phyloP scores from a whole-genome alignment of 2,797 vertebrate species.

The Mus caroli region DNA sequence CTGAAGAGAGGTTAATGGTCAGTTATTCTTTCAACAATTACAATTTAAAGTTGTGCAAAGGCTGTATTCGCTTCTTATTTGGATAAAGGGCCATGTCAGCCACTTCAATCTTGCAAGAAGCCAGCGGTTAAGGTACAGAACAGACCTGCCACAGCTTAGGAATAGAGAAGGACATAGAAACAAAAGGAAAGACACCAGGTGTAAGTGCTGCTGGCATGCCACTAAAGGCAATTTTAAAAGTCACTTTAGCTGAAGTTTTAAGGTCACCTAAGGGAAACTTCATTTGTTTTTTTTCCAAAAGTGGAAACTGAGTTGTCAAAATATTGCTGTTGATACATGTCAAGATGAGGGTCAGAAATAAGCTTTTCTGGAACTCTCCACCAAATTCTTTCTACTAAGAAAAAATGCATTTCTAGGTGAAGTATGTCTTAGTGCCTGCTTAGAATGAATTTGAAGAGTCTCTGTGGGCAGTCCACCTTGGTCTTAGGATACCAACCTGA shows the following conservation, averaged over 20 bases:
- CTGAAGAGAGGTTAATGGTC: background rate
- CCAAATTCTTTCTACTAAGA: slow-evolving; percentile 7
- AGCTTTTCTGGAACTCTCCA: slow-evolving; percentile 12
- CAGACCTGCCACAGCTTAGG: background rate
- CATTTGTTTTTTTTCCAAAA: background rate
- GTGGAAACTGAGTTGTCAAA: slow-evolving; percentile 55
- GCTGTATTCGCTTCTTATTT: background rate
- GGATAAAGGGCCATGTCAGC: background rate
- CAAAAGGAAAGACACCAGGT: background rate
- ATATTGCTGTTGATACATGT: slow-evolving; percentile 21
- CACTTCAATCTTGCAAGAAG: background rate
- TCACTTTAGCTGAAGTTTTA: slow-evolving; percentile 59
- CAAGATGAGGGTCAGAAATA: slow-evolving; percentile 38
- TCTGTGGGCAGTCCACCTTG: too few relatives aligned
- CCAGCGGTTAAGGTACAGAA: background rate
- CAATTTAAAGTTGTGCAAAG: background rate
- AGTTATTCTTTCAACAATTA: slow-evolving; percentile 5
- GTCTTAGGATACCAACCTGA: background rate
- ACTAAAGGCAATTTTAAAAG: slow-evolving; percentile 56
- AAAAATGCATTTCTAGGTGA: slow-evolving; percentile 26
- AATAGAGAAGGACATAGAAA: background rate
- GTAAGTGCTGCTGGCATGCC: background rate
- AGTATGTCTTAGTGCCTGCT: background rate
- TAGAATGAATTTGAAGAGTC: background rate
- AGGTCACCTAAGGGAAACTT: slow-evolving; percentile 44